Conservation (phyloP, 2,888 invertebrate genomes). For the Tachina grossa region DNA sequence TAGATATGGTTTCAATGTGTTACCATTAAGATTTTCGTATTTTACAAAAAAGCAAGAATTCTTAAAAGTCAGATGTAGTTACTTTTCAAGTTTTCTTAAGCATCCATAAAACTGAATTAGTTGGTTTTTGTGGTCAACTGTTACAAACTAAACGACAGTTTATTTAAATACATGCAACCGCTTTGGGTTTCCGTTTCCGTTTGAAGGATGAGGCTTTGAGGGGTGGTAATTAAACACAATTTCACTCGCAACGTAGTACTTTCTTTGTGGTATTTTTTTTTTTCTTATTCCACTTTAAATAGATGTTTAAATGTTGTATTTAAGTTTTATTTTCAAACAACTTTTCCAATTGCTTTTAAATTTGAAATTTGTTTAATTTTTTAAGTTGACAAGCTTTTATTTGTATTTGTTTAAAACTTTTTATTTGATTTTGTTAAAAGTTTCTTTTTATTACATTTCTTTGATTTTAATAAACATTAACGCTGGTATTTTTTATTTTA, state of each 20-base stretch:
- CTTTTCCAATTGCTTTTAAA: not conserved
- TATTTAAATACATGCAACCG: conserved; percentile 33
- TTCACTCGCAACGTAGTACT: not conserved
- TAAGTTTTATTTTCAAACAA: not conserved
- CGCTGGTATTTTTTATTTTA: not conserved
- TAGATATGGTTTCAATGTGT: conserved; percentile 43
- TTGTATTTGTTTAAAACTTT: not conserved
- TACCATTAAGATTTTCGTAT: not conserved
- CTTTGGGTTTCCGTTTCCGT: conserved; percentile 38
- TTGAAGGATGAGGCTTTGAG: not conserved
- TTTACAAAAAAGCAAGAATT: too few relatives aligned
- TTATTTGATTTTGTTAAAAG: conserved; percentile 1
- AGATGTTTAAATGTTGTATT: not conserved
- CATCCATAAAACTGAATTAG: conserved; percentile 34
- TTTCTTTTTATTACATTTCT: conserved; percentile 27
- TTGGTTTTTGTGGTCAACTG: conserved; percentile 11
- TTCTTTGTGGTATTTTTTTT: conserved; percentile 11
- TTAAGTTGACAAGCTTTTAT: not conserved
- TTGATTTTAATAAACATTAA: conserved; percentile 31
- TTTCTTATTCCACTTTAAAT: conserved; percentile 7
- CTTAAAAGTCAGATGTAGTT: not conserved
- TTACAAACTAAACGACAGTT: conserved; percentile 8
- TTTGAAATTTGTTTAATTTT: conserved; percentile 26
- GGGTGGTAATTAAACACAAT: not conserved
- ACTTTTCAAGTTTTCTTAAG: not conserved